These are phyloP conservation scores for Sturnus vulgaris DNA, from an alignment of 2,113 vertebrate species.

Conservation along the genomic window DNA sequence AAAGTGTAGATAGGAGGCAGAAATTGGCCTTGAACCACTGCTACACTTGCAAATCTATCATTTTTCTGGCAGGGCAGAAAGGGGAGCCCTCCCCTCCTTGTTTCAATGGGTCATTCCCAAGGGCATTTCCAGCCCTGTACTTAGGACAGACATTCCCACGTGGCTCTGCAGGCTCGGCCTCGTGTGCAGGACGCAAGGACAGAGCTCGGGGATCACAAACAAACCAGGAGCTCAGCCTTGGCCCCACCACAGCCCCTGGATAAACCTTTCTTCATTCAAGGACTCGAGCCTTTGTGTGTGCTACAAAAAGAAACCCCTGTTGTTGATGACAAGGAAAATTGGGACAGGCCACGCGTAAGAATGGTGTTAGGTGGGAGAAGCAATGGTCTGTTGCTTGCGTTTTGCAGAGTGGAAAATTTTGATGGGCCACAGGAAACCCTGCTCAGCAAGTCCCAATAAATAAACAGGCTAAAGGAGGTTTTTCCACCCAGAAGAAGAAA, in stretches of 20 bases:
- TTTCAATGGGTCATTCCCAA: neutral
- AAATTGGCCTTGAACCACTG: neutral
- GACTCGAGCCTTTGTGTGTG: neutral
- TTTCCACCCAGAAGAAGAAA: neutral
- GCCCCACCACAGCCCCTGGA: neutral
- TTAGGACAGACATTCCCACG: rapidly evolving
- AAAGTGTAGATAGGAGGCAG: neutral
- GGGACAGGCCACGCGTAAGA: neutral
- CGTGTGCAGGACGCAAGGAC: rapidly evolving
- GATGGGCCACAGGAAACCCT: neutral
- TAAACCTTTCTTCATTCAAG: neutral
- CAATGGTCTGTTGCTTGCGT: neutral
- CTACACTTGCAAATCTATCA: neutral
- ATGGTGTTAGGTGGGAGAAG: neutral
- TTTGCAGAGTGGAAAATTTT: neutral
- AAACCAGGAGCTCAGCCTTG: neutral
- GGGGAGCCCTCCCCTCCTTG: neutral
- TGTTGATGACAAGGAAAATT: neutral
- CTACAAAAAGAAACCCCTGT: neutral
- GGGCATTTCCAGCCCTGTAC: neutral
- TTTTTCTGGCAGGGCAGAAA: neutral
- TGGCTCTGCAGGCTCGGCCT: neutral
- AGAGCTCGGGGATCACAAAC: rapidly evolving
- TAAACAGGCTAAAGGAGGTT: neutral
- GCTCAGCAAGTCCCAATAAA: neutral